Base-by-base conservation (phyloP, 1,140 invertebrate genomes). In the Leguminivora glycinivorella region DNA sequence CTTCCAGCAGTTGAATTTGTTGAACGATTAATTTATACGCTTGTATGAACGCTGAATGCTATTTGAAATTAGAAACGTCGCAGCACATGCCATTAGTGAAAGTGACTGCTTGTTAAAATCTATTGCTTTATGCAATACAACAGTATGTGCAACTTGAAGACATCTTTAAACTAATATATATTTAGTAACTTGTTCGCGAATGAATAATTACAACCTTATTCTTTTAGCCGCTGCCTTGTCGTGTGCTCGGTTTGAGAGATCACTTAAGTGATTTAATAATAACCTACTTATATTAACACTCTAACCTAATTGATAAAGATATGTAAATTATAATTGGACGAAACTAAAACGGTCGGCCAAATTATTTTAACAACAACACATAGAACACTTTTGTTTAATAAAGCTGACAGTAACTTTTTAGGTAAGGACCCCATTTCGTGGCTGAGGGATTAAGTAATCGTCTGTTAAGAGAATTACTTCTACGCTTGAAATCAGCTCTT, bases 281-380 rank as follows among this genome's bases (percentile, higher is more conserved):
- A 29, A 63, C 58, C 58, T 63, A 63, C 58, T 63, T 63, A 63
- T 17, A n/a, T 29, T 31, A 29, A 63, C 22, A 29, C 7, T 63
- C 25, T 63, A 63, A 63, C 58, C 58, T 63, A 63, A 31, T 63
- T 63, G 5, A 63, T 17, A 63, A n/a, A 63, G 58, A 63, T 63
- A 63, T 63, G 26, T 63, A 63, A 63, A 26, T 63, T 26, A 63
- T 63, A 63, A 63, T 29, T 63, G 58, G 58, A 63, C 58, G 58
- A 63, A 63, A 63, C 58, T 29, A 63, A 63, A 63, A 63, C 58
- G 58, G 25, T 29, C 58, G 58, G 58, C 58, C 58, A 63, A 31
- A 63, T 63, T 58, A 58, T 26, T 29, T 63, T 34, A 63, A 63
- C 19, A 63, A 63, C 25, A 63, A 63, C 58, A 29, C 29, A 22